phyloP scores from a whole-genome alignment of 2,888 invertebrate genomes.

The Alloplasta piceator region DNA sequence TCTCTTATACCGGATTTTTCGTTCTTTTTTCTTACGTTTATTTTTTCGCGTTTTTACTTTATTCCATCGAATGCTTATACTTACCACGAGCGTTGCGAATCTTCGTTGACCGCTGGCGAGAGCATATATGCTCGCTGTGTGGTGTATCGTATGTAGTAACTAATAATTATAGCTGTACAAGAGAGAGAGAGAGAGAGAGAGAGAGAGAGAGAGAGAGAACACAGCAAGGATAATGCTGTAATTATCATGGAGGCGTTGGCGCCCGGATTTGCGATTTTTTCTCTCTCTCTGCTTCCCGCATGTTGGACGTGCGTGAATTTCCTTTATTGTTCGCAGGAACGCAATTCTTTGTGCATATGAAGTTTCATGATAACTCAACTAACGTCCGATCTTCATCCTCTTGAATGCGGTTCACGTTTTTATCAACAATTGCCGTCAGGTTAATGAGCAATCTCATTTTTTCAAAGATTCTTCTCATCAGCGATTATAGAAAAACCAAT shows the following conservation, averaged over 20 bases:
- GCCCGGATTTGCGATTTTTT: background rate
- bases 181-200: constrained; percentile 5
- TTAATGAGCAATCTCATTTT: too few relatives aligned
- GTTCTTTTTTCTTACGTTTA: background rate
- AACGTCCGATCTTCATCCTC: too few relatives aligned
- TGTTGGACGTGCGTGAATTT: constrained; percentile 23
- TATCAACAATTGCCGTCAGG: too few relatives aligned
- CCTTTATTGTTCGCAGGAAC: constrained; percentile 21
- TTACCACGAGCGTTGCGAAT: constrained; percentile 16
- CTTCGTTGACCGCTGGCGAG: background rate
- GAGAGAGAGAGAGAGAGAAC: constrained; percentile 10
- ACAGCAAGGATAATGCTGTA: constrained; percentile 46
- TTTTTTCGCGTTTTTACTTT: constrained; percentile 14
- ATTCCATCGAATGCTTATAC: constrained; percentile 13
- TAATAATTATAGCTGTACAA: constrained; percentile 50
- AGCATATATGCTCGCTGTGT: constrained; percentile 1
- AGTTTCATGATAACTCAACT: too few relatives aligned
- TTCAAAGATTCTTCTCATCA: too few relatives aligned
- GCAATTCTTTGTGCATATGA: background rate
- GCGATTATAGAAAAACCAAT: too few relatives aligned
- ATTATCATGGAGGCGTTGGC: constrained; percentile 56
- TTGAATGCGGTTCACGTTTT: too few relatives aligned
- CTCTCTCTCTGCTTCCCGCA: background rate
- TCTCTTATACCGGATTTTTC: constrained; percentile 31
- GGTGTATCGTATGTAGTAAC: constrained; percentile 20